These are phyloP conservation scores for Drepana arcuata DNA, from an alignment of 1,140 invertebrate genomes.

Conservation along the genomic window DNA sequence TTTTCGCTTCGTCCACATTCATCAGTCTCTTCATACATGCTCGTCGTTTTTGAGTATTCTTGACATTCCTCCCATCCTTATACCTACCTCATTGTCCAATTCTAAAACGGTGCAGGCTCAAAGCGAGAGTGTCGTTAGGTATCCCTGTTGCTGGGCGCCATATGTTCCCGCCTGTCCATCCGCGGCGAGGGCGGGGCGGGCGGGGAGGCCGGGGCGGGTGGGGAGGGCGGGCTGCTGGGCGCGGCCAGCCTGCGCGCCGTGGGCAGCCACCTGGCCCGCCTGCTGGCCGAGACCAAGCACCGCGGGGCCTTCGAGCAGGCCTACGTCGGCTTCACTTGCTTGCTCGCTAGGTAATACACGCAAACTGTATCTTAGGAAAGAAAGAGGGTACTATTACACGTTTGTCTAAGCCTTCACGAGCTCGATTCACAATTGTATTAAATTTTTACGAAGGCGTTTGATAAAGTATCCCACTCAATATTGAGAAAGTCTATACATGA, in stretches of 20 bases:
- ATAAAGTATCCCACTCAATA: not conserved
- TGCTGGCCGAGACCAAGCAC: constrained; percentile 90
- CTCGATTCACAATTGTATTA: not conserved
- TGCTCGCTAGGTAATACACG: constrained; percentile 71
- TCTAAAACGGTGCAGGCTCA: too few species aligned
- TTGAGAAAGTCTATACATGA: too few species aligned
- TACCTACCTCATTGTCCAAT: too few species aligned
- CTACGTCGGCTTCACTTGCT: constrained; percentile 88
- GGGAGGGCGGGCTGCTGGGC: constrained; percentile 71
- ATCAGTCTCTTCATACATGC: too few species aligned
- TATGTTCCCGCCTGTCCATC: constrained; percentile 53
- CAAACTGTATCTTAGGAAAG: not conserved
- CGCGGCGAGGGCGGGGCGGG: constrained; percentile 13
- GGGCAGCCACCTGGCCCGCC: constrained; percentile 5
- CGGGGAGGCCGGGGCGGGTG: constrained; percentile 50
- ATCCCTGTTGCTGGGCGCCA: constrained; percentile 72
- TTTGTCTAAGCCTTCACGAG: not conserved
- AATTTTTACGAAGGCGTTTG: not conserved
- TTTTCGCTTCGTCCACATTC: too few species aligned
- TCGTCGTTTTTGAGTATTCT: too few species aligned
- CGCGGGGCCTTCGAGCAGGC: constrained; percentile 96
- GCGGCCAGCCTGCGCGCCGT: constrained; percentile 76
- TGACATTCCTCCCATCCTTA: too few species aligned
- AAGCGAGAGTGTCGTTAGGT: too few species aligned
- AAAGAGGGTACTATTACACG: not conserved